Evolutionary conservation across 2,113 vertebrate species (phyloP), one percentile per base, ranked within the genome.

Genomic region (Callithrix jacchus): DNA sequence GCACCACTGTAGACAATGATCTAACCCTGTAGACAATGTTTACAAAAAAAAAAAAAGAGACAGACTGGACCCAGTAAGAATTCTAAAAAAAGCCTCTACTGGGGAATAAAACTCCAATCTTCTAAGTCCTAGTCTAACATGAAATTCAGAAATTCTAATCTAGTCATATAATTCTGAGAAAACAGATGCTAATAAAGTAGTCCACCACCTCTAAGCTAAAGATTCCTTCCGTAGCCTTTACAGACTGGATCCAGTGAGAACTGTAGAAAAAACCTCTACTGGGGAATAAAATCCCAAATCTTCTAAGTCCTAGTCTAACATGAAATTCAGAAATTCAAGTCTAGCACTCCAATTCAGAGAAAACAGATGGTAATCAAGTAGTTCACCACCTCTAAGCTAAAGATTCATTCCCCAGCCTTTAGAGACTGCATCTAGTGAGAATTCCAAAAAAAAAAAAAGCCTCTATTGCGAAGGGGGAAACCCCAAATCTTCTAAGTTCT

Each of bases 1-100:
- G 52, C 16, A 52, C 52, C 52, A 52, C 52, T 10, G 11, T 9
- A 47, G 47, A 47, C 47, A 47, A 12, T 47, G 47, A 42, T 42
- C 42, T 42, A 42, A 4, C 42, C 42, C 52, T 42, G 42, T 42
- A 49, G 47, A 49, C 47, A 49, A 49, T 49, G 47, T 49, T 12
- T 11, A 49, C 47, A 49, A 49, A 49, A 49, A 49, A 49, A 52
- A 16, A 52, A 52, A 17, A 52, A 52, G 2, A 52, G 49, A 94
- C 97, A 98, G 97, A 94, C 1, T 89, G 37, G 74, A 96, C 96
- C 96, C 98, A 98, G 80, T 91, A 96, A 97, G 96, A 97, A 97
- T 97, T 97, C 96, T 96, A 98, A 93, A 93, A 97, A 98, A 94
- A 97, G 61, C 71, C 86, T 96, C 95, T 96, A 85, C 1, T 96